Percentiles rank a stretch among this genome's conserved stretches.
phyloP scores from a whole-genome alignment of 2,797 vertebrate genomes.

The Girardinus metallicus region DNA sequence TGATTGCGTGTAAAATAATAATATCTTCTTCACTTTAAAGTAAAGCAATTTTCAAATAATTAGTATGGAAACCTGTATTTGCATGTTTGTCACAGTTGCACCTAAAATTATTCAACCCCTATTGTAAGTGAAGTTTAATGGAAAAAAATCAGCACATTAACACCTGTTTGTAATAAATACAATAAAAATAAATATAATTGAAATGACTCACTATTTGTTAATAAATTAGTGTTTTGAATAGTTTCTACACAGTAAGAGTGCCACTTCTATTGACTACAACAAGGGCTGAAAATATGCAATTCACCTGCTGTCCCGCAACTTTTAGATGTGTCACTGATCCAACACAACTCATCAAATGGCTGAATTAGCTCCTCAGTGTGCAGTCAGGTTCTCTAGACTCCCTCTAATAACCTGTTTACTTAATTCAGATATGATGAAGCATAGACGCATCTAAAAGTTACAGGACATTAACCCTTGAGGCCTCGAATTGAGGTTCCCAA shows the following conservation, averaged over 20 bases:
- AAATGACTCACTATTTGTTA: neutral
- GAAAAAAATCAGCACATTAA: neutral
- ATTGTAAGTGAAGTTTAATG: neutral
- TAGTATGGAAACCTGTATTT: neutral
- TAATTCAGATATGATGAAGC: no score
- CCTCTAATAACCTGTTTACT: no score
- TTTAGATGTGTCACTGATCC: no score
- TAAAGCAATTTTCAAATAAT: neutral
- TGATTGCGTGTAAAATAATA: neutral
- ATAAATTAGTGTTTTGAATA: neutral
- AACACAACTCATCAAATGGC: no score
- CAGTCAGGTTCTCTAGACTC: no score
- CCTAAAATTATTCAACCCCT: neutral
- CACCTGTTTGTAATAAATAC: neutral
- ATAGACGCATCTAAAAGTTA: no score
- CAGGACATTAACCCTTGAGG: neutral
- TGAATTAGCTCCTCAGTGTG: no score
- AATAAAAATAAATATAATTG: neutral
- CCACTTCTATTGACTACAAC: neutral
- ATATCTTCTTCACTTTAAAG: no score
- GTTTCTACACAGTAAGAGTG: neutral
- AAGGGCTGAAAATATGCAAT: neutral
- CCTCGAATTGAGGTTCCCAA: no score
- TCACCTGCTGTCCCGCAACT: no score
- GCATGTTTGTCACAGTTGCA: neutral